Evolutionary conservation across 2,113 vertebrate genomes (phyloP).

Genomic region (Coreoperca whiteheadi): DNA sequence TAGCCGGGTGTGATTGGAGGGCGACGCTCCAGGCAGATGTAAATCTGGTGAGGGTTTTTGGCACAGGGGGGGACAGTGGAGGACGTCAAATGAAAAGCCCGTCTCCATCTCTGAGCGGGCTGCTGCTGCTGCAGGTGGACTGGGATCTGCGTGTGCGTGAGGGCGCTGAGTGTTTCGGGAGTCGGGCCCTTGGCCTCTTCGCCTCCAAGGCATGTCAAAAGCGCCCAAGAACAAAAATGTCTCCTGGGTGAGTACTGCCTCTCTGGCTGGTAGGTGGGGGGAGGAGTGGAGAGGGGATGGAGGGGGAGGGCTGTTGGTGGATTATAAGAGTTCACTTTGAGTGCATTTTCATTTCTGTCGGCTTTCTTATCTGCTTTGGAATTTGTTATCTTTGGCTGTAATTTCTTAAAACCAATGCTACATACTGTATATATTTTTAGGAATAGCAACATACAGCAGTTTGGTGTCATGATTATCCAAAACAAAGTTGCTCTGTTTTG

Average conservation of each 20-base stretch:
- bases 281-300: not conserved
- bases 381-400: not conserved
- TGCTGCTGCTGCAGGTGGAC: slow-evolving; percentile 28
- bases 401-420: not conserved
- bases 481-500: not conserved
- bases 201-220: slow-evolving; percentile 90
- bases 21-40: slow-evolving; percentile 48
- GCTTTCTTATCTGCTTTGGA: slow-evolving; percentile 19
- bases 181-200: slow-evolving; percentile 58
- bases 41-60: slow-evolving; percentile 56
- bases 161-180: slow-evolving; percentile 34
- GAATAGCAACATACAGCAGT: not conserved
- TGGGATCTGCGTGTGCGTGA: slow-evolving; percentile 10
- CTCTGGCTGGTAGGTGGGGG: not conserved
- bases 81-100: slow-evolving; percentile 47
- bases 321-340: slow-evolving; percentile 35
- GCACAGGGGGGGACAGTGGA: slow-evolving; percentile 31
- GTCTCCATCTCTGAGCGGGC: slow-evolving; percentile 22
- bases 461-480: not conserved
- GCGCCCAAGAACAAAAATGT: slow-evolving; percentile 93
- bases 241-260: slow-evolving; percentile 92
- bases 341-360: slow-evolving; percentile 15
- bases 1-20: slow-evolving; percentile 53
- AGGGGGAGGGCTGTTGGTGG: slow-evolving; percentile 3
- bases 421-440: not conserved